Evolutionary conservation across 2,113 vertebrate species (phyloP).

Genomic region (Urocitellus parryii): DNA sequence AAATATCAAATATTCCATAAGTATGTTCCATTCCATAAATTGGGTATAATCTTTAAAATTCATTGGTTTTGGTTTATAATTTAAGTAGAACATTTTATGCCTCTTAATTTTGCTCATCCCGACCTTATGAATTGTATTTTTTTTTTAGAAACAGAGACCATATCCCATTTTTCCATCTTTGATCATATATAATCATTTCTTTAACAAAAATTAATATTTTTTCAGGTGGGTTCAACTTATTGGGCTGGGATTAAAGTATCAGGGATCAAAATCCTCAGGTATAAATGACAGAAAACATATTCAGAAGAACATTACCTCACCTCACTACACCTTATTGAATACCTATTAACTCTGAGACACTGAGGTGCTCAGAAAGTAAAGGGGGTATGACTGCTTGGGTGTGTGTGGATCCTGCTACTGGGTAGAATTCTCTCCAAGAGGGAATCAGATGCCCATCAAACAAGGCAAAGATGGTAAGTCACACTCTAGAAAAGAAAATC

Average conservation of each 20-base stretch:
- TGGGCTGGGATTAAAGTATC: neutral
- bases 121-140: neutral
- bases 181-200: neutral
- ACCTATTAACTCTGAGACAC: neutral
- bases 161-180: neutral
- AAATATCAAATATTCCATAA: neutral
- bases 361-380: neutral
- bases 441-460: neutral
- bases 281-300: conserved; percentile 13
- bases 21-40: neutral
- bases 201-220: neutral
- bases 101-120: neutral
- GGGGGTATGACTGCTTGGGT: too few species aligned
- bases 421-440: neutral
- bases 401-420: neutral
- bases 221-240: neutral
- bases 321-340: neutral
- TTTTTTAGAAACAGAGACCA: neutral
- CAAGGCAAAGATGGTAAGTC: neutral
- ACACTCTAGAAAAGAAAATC: neutral
- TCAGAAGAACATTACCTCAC: neutral
- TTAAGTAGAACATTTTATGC: neutral
- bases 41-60: neutral
- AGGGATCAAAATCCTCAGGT: neutral
- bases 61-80: neutral